A percentile compares a stretch with the other conserved stretches of the same genome.
Evolutionary conservation across 2,888 invertebrate genomes (phyloP).

Genomic region (Machimus atricapillus): DNA sequence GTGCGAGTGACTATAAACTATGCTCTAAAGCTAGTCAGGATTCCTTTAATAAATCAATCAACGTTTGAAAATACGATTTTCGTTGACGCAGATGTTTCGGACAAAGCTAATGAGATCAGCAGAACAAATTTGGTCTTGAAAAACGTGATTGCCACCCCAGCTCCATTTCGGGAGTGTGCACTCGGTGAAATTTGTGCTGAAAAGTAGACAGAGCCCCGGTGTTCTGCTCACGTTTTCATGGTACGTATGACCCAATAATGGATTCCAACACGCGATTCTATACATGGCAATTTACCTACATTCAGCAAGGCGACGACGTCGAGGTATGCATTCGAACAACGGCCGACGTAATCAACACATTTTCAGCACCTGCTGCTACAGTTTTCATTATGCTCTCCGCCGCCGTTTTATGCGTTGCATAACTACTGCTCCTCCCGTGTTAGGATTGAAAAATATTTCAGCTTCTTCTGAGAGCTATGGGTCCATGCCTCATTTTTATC

Average conservation of each 20-base stretch:
- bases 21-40: neutral
- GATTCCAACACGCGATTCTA: neutral
- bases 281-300: conserved; percentile 30
- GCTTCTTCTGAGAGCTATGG: neutral
- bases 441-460: neutral
- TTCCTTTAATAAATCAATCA: conserved; percentile 26
- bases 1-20: neutral
- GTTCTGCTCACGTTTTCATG: conserved; percentile 11
- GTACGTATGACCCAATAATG: conserved; percentile 25
- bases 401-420: conserved; percentile 9
- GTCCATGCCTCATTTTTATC: neutral
- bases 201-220: neutral
- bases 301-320: conserved; percentile 18
- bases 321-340: neutral
- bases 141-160: conserved; percentile 18
- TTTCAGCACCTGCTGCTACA: conserved; percentile 9
- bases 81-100: conserved; percentile 12
- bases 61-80: neutral
- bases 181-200: conserved; percentile 22
- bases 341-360: neutral
- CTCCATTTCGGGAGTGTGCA: conserved; percentile 27
- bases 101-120: conserved; percentile 27
- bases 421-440: neutral
- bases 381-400: conserved; percentile 3
- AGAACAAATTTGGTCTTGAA: conserved; percentile 21